Base-by-base conservation (phyloP, 2,888 invertebrate species). In the Pegoplata infirma region DNA sequence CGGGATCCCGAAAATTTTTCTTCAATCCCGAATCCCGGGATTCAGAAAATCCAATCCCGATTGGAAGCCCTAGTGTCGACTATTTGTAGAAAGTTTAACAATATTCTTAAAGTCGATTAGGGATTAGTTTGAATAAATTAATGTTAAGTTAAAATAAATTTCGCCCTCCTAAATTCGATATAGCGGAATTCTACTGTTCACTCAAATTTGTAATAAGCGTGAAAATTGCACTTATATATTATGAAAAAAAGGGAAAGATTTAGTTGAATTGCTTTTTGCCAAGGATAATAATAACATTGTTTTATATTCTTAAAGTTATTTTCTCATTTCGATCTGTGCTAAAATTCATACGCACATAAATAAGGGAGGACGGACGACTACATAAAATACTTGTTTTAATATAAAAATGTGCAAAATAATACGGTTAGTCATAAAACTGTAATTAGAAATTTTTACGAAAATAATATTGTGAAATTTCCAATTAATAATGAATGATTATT, bases 401-500 rank as follows among this genome's bases (percentile, higher is more conserved):
- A 36, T 21, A 36, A 10, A 21, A 21, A 25, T 6, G 7, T 19
- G 8, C 17, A 21, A 32, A n/a, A 16, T 49, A 8, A 49, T 46
- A 64, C 44, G 46, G 53, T 67, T 74, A 63, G 61, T 58, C 71
- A 71, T 72, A 79, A 79, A 79, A 51, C 71, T 75, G 67, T 79
- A 79, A 79, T 79, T 79, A 75, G 75, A 79, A 63, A 61, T 72
- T n/a, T n/a, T 69, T 75, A 64, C 44, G 56, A 63, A 63, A 77
- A 16, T 4, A 16, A 21, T 67, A 51, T 72, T 74, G 25, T 55
- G 64, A 28, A 59, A 74, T 78, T 69, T 78, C 74, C 74, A 78
- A 78, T 78, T 78, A 78, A 78, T 78, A 73, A 78, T 78, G 78
- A 78, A 78, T 78, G 78, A 78, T 78, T 78, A 74, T 74, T 74